Base-by-base conservation (phyloP, 2,888 invertebrate genomes). In the Heliconius erato region DNA sequence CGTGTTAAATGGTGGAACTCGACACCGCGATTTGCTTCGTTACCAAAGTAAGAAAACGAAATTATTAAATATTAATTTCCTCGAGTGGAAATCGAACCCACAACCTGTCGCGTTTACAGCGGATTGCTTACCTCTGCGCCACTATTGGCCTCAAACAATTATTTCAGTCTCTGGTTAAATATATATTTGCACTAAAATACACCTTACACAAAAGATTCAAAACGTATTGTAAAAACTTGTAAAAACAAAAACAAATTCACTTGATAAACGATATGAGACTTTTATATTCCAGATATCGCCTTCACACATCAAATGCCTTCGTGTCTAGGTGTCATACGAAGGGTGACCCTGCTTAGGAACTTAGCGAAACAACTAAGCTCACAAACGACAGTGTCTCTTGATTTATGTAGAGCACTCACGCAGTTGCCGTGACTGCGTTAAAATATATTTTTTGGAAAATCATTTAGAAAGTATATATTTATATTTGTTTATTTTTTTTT, bases 361-460 rank as follows among this genome's bases (percentile, higher is more conserved):
- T 90, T 88, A 89, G 89, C 88, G 88, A 88, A 84, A 84, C 85
- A 85, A 85, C 83, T 85, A 84, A 84, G 83, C 85, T 88, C 86
- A 88, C 85, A 85, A 86, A 90, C 89, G 89, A 91, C 88, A 87
- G 88, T 88, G 88, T 87, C 87, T 87, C 84, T 84, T 87, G 89
- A 90, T 94, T 94, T 94, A 94, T 93, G 89, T 88, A 86, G 83
- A 84, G 85, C 85, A 85, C 86, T 86, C 94, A 92, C 92, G 93
- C 91, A 90, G 88, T 85, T 84, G 82, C 82, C 84, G 85, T 86
- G 86, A 87, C 88, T 88, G 87, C 87, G 86, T 85, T 76, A 79
- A 82, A 79, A 80, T 76, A 74, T 81, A 83, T 84, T 83, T 83
- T 80, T 78, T 69, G 79, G 77, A 76, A 81, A 79, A 79, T n/a